Base-by-base conservation (phyloP, 2,888 invertebrate genomes). In the Colletes collaris region DNA sequence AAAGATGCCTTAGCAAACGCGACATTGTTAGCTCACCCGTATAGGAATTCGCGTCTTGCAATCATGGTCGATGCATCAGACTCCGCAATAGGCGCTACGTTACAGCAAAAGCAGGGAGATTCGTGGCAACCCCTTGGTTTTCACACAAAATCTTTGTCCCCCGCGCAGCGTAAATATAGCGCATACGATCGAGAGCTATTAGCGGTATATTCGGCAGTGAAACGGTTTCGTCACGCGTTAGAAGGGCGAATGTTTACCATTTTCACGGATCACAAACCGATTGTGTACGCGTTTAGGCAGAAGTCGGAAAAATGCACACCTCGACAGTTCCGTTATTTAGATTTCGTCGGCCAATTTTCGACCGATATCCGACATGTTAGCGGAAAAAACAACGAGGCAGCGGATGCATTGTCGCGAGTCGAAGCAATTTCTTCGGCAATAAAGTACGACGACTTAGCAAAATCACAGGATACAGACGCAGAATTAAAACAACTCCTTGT, bases 151-250 rank as follows among this genome's bases (percentile, higher is more conserved):
- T 44, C 46, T n/a, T 46, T 52, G 2, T 49, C 37, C 7, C 8
- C 5, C 4, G 50, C 53, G 0, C 60, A 46, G 27, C 46, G 50
- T 6, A 52, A 65, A 37, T 65, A 52, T 35, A 65, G 37, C 4
- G 37, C 52, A 5, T 65, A 66, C n/a, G 63, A 68, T n/a, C 60
- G 68, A 8, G 58, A 68, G 2, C 11, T 55, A 11, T 8, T 67
- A 11, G 52, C 44, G 7, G n/a, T 58, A 35, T 58, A 46, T 2
- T 8, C n/a, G n/a, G 16, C 58, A n/a, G 16, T 56, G n/a, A 49
- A 49, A 35, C 49, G 40, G 19, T 65, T 65, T 40, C 2, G 49
- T 6, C 10, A 58, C 37, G 52, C 40, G 40, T 2, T 40, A 7
- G 40, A 40, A 40, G 40, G 40, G 0, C 5, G 40, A 40, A 40